Percentiles rank a stretch among this genome's conserved stretches.
These are phyloP conservation scores for Neolamprologus hecqui DNA, from an alignment of 2,113 vertebrate species.

Conservation along the genomic window DNA sequence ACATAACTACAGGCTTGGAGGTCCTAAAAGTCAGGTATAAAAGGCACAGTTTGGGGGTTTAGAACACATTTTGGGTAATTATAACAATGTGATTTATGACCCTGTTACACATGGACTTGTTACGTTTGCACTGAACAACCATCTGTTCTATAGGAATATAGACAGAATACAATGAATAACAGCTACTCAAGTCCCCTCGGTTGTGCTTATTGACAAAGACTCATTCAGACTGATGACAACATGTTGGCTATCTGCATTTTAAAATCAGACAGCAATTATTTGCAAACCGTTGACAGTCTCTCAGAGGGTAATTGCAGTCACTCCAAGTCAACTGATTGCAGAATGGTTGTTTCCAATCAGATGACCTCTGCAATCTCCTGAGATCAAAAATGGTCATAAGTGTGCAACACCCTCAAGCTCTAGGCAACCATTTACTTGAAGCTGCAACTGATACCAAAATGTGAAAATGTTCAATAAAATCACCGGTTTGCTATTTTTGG, in stretches of 20 bases:
- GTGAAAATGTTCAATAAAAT: background rate
- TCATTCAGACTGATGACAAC: background rate
- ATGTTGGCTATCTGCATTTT: background rate
- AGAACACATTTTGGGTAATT: no score
- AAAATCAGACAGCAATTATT: background rate
- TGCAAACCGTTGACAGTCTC: background rate
- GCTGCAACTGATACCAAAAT: background rate
- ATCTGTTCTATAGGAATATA: background rate
- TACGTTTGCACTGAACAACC: background rate
- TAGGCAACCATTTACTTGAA: background rate
- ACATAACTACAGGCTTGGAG: no score
- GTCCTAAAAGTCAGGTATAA: no score
- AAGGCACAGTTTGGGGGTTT: rapidly evolving
- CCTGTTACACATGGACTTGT: background rate
- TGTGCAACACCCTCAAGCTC: background rate
- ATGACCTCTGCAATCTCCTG: background rate
- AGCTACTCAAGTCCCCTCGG: background rate
- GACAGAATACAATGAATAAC: rapidly evolving
- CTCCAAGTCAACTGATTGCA: background rate
- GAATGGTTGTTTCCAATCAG: background rate
- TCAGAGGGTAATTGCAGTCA: background rate
- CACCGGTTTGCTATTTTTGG: background rate
- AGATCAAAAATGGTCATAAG: background rate
- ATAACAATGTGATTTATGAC: no score
- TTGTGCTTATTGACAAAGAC: background rate